Evolutionary conservation across 2,888 invertebrate genomes (phyloP), one percentile per base, ranked within the genome.

Genomic region (Sinopyrophorus schimmeli): DNA sequence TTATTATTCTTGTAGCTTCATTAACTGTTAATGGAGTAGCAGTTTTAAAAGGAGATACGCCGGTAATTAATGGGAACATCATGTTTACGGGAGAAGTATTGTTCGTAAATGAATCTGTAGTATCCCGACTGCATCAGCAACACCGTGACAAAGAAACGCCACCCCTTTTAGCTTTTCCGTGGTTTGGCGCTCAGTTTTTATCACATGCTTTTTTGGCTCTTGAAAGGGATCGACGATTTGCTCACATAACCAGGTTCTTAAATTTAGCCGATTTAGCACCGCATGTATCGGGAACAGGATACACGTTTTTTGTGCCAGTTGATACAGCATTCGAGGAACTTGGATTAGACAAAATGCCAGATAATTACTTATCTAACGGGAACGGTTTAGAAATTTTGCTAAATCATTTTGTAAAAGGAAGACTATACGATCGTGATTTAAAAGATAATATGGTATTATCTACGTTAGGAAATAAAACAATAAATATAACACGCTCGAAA

Each of bases 291-390:
- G 81, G 81, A n/a, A 78, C 80, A 10, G 81, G 80, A 49, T 83
- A 83, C 67, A 86, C 86, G 1, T 80, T 86, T 64, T 83, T 86
- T 67, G 86, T 85, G 32, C 86, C 86, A 4, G 80, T 77, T 4
- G 84, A 86, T 68, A 76, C 75, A 20, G 86, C 85, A 1, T 85
- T 86, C 64, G 77, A 79, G 56, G 74, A 77, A 54, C 66, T 81
- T n/a, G 81, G 82, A 6, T 74, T 80, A 50, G 79, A 78, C 59
- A 72, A 74, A 54, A 76, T 80, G 62, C 77, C 80, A 5, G 81
- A 82, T 60, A 79, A 80, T 66, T 72, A 74, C 53, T 61, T 81
- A 65, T 78, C 78, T 4, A 79, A 77, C 11, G 77, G 77, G 20
- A 77, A 79, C 27, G 81, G 81, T 12, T 67, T 81, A 15, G 76